These are phyloP conservation scores for Cataglyphis livida DNA, from an alignment of 2,888 invertebrate genomes.

Conservation along the genomic window DNA sequence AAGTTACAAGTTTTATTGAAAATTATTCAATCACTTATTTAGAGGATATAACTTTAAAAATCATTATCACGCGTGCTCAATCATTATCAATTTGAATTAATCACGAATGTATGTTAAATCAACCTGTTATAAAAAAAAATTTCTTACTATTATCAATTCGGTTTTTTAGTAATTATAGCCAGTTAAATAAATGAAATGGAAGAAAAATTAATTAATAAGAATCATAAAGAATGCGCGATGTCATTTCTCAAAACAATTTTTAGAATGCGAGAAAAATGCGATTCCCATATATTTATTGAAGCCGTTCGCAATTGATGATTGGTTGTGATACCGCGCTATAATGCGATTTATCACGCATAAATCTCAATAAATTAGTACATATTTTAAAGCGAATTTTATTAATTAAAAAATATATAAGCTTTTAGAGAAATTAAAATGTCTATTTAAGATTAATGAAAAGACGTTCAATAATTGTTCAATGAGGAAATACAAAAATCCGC, in stretches of 20 bases:
- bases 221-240: conserved; percentile 75
- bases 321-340: background rate
- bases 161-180: conserved; percentile 39
- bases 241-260: conserved; percentile 73
- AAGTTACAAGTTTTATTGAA: background rate
- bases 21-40: background rate
- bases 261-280: conserved; percentile 58
- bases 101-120: background rate
- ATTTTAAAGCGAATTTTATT: background rate
- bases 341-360: background rate
- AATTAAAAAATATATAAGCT: background rate
- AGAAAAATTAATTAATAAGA: conserved; percentile 74
- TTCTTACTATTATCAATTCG: background rate
- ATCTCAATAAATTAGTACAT: background rate
- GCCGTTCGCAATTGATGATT: conserved; percentile 3
- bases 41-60: background rate
- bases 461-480: background rate
- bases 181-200: conserved; percentile 66
- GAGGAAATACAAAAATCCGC: background rate
- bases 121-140: background rate
- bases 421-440: background rate
- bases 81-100: background rate
- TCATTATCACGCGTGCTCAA: background rate
- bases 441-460: background rate
- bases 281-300: conserved; percentile 68